Base-by-base conservation (phyloP, 1,140 invertebrate species). In the Euglossa dilemma region DNA sequence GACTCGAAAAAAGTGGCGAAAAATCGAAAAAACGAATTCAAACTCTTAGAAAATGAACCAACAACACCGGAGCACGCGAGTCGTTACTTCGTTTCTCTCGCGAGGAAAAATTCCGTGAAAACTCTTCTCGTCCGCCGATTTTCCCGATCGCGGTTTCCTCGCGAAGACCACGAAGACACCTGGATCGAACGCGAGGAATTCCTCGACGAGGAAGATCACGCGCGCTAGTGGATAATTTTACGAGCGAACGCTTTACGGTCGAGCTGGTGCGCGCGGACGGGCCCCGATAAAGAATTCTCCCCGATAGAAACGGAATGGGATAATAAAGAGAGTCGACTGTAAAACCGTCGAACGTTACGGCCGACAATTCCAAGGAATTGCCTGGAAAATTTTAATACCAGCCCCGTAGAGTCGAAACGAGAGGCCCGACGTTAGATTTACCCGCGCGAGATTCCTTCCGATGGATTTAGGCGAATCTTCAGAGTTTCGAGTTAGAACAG, bases 221-320 rank as follows among this genome's bases (percentile, higher is more conserved):
- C 25, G 20, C 23, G 16, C 43, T 25, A 11, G 18, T 23, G 12
- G n/a, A 69, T 59, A 59, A 78, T 59, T 78, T 78, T 78, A 78
- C 64, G 76, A 69, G 11, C 3, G 18, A 43, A 28, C 63, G 54
- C 20, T 69, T 70, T 59, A 78, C 43, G 64, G 43, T 25, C 47
- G 57, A 47, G 28, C 43, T 7, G 23, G 12, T 64, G 20, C 25
- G n/a, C 12, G 25, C 56, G 56, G 23, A 23, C 6, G 5, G 2
- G 5, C 25, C 18, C 8, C 25, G 47, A 79, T 79, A 57, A 79
- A 79, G 64, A 79, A 79, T 79, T 59, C 50, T 11, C 76, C 36
- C 20, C 47, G 76, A 70, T 78, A 47, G 64, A 78, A 78, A 57
- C 64, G 43, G 6, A 57, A 79, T 79, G 43, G 76, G 66, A 79